These are phyloP conservation scores for Euphydryas editha DNA, from an alignment of 2,888 invertebrate species.

Conservation along the genomic window DNA sequence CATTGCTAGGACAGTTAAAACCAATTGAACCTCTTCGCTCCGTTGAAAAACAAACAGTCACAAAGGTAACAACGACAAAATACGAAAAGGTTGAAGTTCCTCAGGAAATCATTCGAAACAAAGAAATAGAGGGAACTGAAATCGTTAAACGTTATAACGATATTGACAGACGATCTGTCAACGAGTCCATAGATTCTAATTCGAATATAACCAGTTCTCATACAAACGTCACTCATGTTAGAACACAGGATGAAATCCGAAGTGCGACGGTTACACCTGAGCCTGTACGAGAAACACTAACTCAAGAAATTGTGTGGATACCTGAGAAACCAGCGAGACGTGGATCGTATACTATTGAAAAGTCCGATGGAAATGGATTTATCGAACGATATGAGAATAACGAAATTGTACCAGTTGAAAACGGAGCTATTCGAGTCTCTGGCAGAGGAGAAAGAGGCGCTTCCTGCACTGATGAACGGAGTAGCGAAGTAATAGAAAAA, in stretches of 20 bases:
- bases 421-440: constrained; percentile 62
- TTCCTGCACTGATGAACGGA: constrained; percentile 57
- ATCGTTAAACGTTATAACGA: constrained; percentile 18
- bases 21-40: constrained; percentile 56
- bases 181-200: constrained; percentile 40
- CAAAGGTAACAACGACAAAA: constrained; percentile 14
- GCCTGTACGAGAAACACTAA: constrained; percentile 67
- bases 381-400: constrained; percentile 65
- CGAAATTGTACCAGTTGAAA: constrained; percentile 69
- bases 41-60: constrained; percentile 44
- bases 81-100: constrained; percentile 10
- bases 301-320: constrained; percentile 75
- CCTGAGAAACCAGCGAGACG: constrained; percentile 70
- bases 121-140: constrained; percentile 19
- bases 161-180: constrained; percentile 10
- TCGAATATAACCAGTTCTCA: constrained; percentile 51
- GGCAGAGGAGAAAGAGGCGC: constrained; percentile 65
- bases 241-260: constrained; percentile 64
- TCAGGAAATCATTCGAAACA: background rate
- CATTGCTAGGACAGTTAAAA: constrained; percentile 84
- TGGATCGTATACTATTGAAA: constrained; percentile 77
- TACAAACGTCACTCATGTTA: constrained; percentile 66
- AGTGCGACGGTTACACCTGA: constrained; percentile 72
- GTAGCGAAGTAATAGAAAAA: constrained; percentile 58
- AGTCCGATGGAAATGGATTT: constrained; percentile 59